Percentiles rank a stretch among this genome's conserved stretches.
These are phyloP conservation scores for Cephus runcator DNA, from an alignment of 2,888 invertebrate species.

Conservation along the genomic window DNA sequence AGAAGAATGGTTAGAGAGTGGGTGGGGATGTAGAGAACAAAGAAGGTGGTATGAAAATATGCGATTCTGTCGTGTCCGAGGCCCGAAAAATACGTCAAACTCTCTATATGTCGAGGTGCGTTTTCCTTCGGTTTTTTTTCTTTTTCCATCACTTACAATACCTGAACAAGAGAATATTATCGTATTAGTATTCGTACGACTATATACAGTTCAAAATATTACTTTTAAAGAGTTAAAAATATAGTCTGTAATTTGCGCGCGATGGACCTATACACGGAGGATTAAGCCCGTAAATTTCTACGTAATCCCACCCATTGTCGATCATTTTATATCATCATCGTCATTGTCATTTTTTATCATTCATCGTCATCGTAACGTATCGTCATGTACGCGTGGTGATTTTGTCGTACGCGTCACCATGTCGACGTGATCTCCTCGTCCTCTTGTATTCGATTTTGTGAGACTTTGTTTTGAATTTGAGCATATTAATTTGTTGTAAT, in stretches of 20 bases:
- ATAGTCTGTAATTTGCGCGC: slow-evolving; percentile 60
- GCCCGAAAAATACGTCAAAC: slow-evolving; percentile 3
- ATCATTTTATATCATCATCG: slow-evolving; percentile 9
- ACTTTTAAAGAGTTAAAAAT: slow-evolving; percentile 64
- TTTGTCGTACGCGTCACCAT: background rate
- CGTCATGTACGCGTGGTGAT: background rate
- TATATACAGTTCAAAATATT: slow-evolving; percentile 63
- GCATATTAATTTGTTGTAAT: slow-evolving; percentile 58
- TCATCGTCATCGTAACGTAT: background rate
- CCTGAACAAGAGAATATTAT: slow-evolving; percentile 59
- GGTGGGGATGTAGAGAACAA: slow-evolving; percentile 8
- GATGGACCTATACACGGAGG: slow-evolving; percentile 54
- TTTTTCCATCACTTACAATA: slow-evolving; percentile 30
- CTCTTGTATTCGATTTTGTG: slow-evolving; percentile 34
- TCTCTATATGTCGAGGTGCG: slow-evolving; percentile 25
- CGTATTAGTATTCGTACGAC: slow-evolving; percentile 56
- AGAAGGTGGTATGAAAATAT: slow-evolving; percentile 12
- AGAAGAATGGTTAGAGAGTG: slow-evolving; percentile 7
- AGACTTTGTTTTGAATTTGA: slow-evolving; percentile 54
- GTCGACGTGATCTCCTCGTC: background rate
- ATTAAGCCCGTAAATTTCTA: background rate
- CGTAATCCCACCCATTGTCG: background rate
- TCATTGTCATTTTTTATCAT: slow-evolving; percentile 22
- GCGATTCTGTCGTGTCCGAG: slow-evolving; percentile 5
- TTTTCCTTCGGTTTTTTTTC: slow-evolving; percentile 7